Conservation (phyloP, 2,797 vertebrate species). For the Melanotaenia maccullochi region DNA sequence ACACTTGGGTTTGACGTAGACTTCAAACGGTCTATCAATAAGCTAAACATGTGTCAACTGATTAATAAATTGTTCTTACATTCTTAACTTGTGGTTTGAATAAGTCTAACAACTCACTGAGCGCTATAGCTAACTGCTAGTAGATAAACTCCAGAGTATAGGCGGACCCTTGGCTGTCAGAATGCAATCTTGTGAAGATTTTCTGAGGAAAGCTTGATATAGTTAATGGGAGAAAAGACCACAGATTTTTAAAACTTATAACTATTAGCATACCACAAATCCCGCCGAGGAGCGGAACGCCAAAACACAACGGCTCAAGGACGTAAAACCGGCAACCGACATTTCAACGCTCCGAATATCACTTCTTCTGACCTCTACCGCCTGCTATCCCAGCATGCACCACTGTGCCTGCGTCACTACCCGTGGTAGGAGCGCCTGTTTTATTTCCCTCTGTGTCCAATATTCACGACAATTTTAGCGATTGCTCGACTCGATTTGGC, state of each 20-base stretch:
- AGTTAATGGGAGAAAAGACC: not conserved
- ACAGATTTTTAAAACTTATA: accelerated
- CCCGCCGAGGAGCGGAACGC: constrained; percentile 61
- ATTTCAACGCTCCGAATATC: constrained; percentile 63
- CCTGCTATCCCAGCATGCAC: constrained; percentile 49
- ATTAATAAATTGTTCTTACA: not conserved
- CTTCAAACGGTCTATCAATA: accelerated
- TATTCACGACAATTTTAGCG: no score
- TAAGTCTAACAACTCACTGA: not conserved
- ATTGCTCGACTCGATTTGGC: not conserved
- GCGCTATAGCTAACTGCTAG: not conserved
- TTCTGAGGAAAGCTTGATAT: no score
- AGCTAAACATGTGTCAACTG: not conserved
- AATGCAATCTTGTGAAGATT: not conserved
- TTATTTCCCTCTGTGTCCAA: accelerated
- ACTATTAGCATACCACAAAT: constrained; percentile 59
- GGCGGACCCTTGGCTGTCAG: constrained; percentile 33
- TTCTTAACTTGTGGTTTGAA: not conserved
- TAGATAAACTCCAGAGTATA: constrained; percentile 29
- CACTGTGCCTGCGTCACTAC: constrained; percentile 21
- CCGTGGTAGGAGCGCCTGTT: constrained; percentile 4
- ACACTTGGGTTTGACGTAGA: not conserved
- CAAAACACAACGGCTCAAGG: constrained; percentile 78
- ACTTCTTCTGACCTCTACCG: constrained; percentile 73
- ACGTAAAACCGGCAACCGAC: constrained; percentile 73